These are phyloP conservation scores for Chorisops tibialis DNA, from an alignment of 2,888 invertebrate genomes.

Conservation along the genomic window DNA sequence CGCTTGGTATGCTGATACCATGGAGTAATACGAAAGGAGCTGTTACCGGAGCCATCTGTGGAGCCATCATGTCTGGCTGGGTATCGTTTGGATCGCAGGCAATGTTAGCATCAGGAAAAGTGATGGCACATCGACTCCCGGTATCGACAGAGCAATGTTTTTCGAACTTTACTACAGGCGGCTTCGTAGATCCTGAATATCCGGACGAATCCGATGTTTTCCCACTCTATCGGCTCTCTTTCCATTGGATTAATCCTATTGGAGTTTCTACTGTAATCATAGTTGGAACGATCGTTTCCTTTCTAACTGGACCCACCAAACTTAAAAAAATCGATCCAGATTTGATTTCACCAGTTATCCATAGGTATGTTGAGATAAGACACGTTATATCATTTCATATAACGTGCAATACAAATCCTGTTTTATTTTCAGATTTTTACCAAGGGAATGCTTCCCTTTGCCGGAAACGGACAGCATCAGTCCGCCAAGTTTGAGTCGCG, in stretches of 20 bases:
- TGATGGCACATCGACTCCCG: slow-evolving; percentile 59
- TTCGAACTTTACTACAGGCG: slow-evolving; percentile 31
- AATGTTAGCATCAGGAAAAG: slow-evolving; percentile 59
- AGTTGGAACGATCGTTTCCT: slow-evolving; percentile 66
- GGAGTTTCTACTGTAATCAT: slow-evolving; percentile 65
- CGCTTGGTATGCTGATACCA: slow-evolving; percentile 77
- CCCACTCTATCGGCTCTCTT: slow-evolving; percentile 73
- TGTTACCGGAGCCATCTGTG: slow-evolving; percentile 59
- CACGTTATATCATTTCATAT: not conserved
- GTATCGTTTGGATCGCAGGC: slow-evolving; percentile 66
- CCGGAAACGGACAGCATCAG: slow-evolving; percentile 6
- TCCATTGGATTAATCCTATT: slow-evolving; percentile 77
- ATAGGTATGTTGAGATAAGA: slow-evolving; percentile 54
- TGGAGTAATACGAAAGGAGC: slow-evolving; percentile 72
- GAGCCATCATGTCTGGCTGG: slow-evolving; percentile 61
- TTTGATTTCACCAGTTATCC: slow-evolving; percentile 60
- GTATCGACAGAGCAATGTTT: slow-evolving; percentile 54
- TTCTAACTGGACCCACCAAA: slow-evolving; percentile 56
- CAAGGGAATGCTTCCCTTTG: slow-evolving; percentile 44
- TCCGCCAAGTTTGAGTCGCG: slow-evolving; percentile 25
- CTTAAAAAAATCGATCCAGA: slow-evolving; percentile 57
- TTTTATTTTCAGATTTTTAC: slow-evolving; percentile 41
- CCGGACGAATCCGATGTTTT: slow-evolving; percentile 59
- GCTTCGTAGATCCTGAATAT: slow-evolving; percentile 36
- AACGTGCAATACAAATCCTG: not conserved